Evolutionary conservation across 92 coral and sea anemone species (phyloP).

Genomic region (Blastomussa wellsi): DNA sequence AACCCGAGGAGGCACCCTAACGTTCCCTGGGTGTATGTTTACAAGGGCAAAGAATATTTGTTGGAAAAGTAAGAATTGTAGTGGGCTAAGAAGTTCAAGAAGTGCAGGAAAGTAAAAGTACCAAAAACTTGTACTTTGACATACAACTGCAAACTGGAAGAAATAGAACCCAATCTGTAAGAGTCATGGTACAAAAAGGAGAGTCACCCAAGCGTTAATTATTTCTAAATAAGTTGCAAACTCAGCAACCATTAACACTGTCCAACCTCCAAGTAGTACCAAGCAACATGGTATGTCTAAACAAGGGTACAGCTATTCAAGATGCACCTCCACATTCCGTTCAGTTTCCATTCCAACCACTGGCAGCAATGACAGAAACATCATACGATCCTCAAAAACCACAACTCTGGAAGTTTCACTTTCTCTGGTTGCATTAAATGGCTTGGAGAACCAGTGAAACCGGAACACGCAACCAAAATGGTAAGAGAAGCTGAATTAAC

Average conservation of each 20-base stretch:
- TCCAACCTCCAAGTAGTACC: slow-evolving; percentile 55
- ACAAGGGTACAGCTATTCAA: slow-evolving; percentile 53
- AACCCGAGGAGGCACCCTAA: too few relatives aligned
- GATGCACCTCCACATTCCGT: slow-evolving; percentile 55
- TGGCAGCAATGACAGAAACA: slow-evolving; percentile 36
- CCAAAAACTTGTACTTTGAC: slow-evolving; percentile 56
- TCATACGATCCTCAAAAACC: slow-evolving; percentile 20
- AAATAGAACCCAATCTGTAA: slow-evolving; percentile 25
- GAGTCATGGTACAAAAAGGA: slow-evolving; percentile 52
- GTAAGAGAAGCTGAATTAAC: slow-evolving; percentile 51
- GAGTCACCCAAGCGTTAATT: slow-evolving; percentile 38
- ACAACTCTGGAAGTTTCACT: slow-evolving; percentile 49
- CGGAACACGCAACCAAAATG: slow-evolving; percentile 47
- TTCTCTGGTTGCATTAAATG: slow-evolving; percentile 50
- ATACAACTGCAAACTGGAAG: slow-evolving; percentile 39
- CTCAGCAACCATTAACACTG: slow-evolving; percentile 34
- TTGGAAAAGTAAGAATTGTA: too few relatives aligned
- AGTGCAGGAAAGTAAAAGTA: slow-evolving; percentile 38
- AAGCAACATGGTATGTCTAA: slow-evolving; percentile 49
- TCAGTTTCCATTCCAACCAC: slow-evolving; percentile 42
- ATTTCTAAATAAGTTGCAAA: slow-evolving; percentile 28
- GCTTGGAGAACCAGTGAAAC: slow-evolving; percentile 35
- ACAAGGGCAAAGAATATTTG: too few relatives aligned
- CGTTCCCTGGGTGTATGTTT: too few relatives aligned
- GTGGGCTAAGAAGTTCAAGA: slow-evolving; percentile 46